Conservation (phyloP, 2,888 invertebrate genomes). For the Schrankia costaestrigalis region DNA sequence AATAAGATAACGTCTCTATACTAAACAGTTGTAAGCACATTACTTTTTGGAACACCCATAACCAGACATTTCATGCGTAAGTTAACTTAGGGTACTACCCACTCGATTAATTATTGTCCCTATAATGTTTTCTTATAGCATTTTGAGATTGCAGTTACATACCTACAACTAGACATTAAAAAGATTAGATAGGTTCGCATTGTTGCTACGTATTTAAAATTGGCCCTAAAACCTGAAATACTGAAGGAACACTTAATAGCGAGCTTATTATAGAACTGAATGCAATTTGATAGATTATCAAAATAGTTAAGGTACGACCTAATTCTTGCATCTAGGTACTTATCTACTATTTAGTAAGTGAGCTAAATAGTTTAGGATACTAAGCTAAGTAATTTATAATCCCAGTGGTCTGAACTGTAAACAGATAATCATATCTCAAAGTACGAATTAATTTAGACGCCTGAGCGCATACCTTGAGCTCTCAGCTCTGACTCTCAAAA, state of each 20-base stretch:
- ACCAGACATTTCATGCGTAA: conserved; percentile 26
- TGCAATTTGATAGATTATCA: too few species aligned
- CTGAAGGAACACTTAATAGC: too few species aligned
- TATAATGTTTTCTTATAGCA: conserved; percentile 12
- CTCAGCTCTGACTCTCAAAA: conserved; percentile 49
- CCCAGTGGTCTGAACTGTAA: conserved; percentile 23
- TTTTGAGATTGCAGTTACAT: conserved; percentile 4
- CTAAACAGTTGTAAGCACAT: conserved; percentile 19
- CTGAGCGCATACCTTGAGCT: conserved; percentile 49
- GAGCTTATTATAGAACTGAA: too few species aligned
- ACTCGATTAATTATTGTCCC: conserved; percentile 25
- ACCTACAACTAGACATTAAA: not conserved
- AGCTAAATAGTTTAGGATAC: too few species aligned
- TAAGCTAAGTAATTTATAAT: conserved; percentile 25
- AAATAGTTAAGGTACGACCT: too few species aligned
- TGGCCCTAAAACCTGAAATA: too few species aligned
- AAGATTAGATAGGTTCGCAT: too few species aligned
- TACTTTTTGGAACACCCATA: conserved; percentile 23
- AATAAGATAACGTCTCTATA: conserved; percentile 15
- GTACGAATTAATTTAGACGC: conserved; percentile 52
- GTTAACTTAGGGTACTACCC: too few species aligned
- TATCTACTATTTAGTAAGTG: too few species aligned
- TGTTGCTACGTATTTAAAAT: too few species aligned
- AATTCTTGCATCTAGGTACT: too few species aligned
- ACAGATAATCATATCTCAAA: conserved; percentile 45